Conservation (phyloP, 1,140 invertebrate genomes). For the Atta colombica region DNA sequence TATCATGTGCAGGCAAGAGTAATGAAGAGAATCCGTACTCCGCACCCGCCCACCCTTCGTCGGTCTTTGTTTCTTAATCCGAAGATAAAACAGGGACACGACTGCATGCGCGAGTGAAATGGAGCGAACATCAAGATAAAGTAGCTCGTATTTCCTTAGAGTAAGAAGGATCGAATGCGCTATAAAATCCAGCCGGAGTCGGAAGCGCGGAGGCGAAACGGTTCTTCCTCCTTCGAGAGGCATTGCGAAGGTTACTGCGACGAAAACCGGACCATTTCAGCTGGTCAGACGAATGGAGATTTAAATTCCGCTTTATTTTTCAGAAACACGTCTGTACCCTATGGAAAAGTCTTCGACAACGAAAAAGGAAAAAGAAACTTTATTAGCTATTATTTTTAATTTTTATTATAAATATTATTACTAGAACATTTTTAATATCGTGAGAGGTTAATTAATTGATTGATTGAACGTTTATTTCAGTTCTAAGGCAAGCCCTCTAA, state of each 20-base stretch:
- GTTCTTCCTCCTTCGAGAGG: slow-evolving; percentile 18
- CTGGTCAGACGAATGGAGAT: slow-evolving; percentile 7
- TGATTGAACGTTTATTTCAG: too few relatives aligned
- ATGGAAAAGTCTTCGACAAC: neutral
- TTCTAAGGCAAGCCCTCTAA: too few relatives aligned
- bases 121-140: slow-evolving; percentile 79
- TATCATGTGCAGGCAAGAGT: slow-evolving; percentile 63
- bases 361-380: too few relatives aligned
- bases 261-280: slow-evolving; percentile 19
- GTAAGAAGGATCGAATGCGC: slow-evolving; percentile 78
- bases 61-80: slow-evolving; percentile 78
- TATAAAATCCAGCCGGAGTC: slow-evolving; percentile 72
- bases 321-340: neutral
- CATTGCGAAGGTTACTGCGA: slow-evolving; percentile 40
- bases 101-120: slow-evolving; percentile 74
- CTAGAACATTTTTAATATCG: neutral
- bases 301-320: slow-evolving; percentile 43
- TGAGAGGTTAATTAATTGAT: too few relatives aligned
- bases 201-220: slow-evolving; percentile 54
- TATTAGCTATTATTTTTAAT: slow-evolving; percentile 1
- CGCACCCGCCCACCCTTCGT: neutral
- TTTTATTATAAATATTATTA: neutral
- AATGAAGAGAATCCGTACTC: slow-evolving; percentile 77
- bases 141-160: slow-evolving; percentile 74
- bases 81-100: slow-evolving; percentile 76